Conservation (phyloP, 2,888 invertebrate species). For the Pyrgus malvae region DNA sequence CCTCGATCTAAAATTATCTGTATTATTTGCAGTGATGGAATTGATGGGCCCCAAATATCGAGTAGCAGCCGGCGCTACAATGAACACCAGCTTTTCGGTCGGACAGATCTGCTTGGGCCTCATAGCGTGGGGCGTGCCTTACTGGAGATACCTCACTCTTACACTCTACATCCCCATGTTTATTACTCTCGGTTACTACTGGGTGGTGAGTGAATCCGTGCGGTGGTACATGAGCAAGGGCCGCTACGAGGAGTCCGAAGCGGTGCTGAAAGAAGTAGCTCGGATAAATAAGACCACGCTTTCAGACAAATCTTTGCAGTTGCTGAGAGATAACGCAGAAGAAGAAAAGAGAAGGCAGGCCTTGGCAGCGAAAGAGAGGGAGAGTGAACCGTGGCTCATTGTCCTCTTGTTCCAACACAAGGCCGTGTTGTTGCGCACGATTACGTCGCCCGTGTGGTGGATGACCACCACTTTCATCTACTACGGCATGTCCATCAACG, state of each 20-base stretch:
- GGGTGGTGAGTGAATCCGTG: constrained; percentile 86
- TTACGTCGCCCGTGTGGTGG: constrained; percentile 86
- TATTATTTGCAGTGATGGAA: constrained; percentile 83
- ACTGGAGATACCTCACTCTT: constrained; percentile 86
- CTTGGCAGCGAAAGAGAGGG: constrained; percentile 36
- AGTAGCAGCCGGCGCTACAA: constrained; percentile 85
- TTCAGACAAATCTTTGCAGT: constrained; percentile 51
- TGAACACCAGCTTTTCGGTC: constrained; percentile 85
- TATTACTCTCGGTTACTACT: constrained; percentile 83
- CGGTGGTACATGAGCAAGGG: constrained; percentile 89
- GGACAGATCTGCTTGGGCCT: constrained; percentile 86
- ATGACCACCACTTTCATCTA: constrained; percentile 87
- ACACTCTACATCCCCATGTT: constrained; percentile 86
- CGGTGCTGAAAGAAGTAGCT: constrained; percentile 83
- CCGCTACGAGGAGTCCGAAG: constrained; percentile 83
- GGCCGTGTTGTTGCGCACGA: constrained; percentile 47
- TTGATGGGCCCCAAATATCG: constrained; percentile 86
- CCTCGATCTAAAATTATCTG: too few relatives aligned
- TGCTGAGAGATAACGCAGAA: constrained; percentile 45
- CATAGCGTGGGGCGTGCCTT: constrained; percentile 84
- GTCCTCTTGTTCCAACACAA: constrained; percentile 54
- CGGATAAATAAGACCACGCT: constrained; percentile 75
- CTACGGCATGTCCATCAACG: constrained; percentile 87
- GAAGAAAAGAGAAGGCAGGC: constrained; percentile 45
- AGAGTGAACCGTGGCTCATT: constrained; percentile 55